These are phyloP conservation scores for Alouatta palliata DNA, from an alignment of 2,113 vertebrate species.

Conservation along the genomic window DNA sequence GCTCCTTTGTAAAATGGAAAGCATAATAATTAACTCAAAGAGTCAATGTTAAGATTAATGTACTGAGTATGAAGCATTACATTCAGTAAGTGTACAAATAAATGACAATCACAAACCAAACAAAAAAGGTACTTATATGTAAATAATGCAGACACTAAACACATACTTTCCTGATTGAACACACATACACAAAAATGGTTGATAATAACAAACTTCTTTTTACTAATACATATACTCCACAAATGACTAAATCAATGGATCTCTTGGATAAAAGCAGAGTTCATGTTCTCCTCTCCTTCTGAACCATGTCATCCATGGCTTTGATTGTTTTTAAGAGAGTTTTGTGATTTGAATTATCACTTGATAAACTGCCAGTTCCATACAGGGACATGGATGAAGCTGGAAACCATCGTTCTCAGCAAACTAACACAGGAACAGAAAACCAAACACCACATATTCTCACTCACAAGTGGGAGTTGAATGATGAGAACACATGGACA, in stretches of 20 bases:
- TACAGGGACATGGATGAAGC: neutral
- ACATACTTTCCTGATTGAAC: neutral
- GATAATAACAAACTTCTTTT: neutral
- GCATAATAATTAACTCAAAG: neutral
- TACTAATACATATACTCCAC: neutral
- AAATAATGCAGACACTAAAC: neutral
- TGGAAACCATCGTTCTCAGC: too few relatives aligned
- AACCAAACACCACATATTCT: too few relatives aligned
- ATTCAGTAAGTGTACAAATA: neutral
- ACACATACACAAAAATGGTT: neutral
- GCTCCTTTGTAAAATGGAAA: neutral
- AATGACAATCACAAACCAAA: neutral
- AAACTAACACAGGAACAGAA: too few relatives aligned
- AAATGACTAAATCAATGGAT: neutral
- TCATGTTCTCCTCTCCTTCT: neutral
- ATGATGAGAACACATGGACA: too few relatives aligned
- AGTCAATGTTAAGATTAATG: neutral
- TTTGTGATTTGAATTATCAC: neutral
- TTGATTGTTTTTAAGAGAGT: neutral
- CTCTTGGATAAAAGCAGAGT: neutral
- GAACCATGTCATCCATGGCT: neutral
- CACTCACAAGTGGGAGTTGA: too few relatives aligned
- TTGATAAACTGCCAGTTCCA: neutral
- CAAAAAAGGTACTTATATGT: neutral
- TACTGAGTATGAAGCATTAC: neutral